Evolutionary conservation across 1,140 invertebrate species (phyloP).

Genomic region (Chironomus striatipennis): DNA sequence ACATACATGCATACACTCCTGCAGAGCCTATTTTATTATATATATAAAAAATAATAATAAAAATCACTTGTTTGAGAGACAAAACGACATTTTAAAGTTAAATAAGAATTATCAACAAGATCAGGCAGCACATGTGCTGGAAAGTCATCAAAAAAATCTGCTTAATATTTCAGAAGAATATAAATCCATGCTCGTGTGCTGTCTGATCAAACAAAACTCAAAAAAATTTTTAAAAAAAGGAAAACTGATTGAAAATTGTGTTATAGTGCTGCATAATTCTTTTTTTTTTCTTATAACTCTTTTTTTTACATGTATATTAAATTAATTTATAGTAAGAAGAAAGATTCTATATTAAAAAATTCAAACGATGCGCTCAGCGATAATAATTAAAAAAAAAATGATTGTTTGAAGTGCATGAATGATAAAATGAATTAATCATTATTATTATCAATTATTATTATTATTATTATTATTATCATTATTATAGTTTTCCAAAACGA

Average conservation of each 20-base stretch:
- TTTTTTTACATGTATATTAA: no score
- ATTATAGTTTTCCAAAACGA: conserved; percentile 14
- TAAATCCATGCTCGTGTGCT: no score
- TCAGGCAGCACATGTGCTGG: not conserved
- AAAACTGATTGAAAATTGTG: no score
- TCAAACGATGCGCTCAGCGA: not conserved
- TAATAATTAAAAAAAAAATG: not conserved
- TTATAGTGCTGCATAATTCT: no score
- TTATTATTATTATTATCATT: not conserved
- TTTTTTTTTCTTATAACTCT: no score
- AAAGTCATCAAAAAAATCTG: not conserved
- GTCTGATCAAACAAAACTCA: no score
- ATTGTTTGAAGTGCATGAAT: not conserved
- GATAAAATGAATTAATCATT: not conserved
- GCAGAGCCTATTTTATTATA: conserved; percentile 8
- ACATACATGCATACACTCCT: not conserved
- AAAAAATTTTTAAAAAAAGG: no score
- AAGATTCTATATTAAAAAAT: not conserved
- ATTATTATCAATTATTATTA: not conserved
- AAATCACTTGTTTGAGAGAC: not conserved
- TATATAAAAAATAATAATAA: not conserved
- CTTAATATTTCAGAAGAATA: not conserved
- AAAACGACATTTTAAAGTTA: not conserved
- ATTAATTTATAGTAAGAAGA: not conserved
- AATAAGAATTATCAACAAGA: not conserved